Evolutionary conservation across 2,113 vertebrate genomes (phyloP).

Genomic region (Sebastes fasciatus): DNA sequence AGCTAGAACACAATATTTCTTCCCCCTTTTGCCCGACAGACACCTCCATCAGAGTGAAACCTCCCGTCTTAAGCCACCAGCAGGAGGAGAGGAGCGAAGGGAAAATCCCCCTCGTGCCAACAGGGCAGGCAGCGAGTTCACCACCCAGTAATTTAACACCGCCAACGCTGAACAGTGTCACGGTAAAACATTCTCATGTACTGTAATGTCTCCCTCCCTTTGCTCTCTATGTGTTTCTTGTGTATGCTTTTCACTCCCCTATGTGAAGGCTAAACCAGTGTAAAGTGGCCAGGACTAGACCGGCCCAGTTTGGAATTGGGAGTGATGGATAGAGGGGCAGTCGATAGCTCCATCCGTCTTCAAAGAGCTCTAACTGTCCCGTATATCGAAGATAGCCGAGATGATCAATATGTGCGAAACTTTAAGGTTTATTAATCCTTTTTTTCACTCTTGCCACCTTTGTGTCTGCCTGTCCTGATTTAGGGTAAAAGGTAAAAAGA

Average conservation of each 20-base stretch:
- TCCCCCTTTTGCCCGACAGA: constrained; percentile 28
- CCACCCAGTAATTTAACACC: constrained; percentile 68
- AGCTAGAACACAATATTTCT: constrained; percentile 35
- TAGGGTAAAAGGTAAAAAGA: constrained; percentile 28
- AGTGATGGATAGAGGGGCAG: constrained; percentile 32
- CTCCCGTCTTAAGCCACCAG: constrained; percentile 30
- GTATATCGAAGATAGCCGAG: constrained; percentile 14
- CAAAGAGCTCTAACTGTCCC: constrained; percentile 16
- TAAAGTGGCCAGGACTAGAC: constrained; percentile 1
- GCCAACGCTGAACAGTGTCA: constrained; percentile 67
- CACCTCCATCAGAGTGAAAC: constrained; percentile 47
- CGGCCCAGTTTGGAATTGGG: constrained; percentile 24
- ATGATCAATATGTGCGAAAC: constrained; percentile 48
- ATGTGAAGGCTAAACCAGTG: constrained; percentile 24
- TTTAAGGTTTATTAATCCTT: constrained; percentile 50
- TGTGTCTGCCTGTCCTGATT: constrained; percentile 29
- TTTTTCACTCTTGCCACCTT: constrained; percentile 17
- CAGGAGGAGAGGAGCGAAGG: constrained; percentile 23
- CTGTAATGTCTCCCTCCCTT: constrained; percentile 5
- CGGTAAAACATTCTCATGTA: constrained; percentile 58
- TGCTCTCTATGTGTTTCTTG: neutral
- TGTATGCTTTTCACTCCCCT: constrained; percentile 16
- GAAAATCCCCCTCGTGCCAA: constrained; percentile 48
- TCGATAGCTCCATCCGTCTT: neutral
- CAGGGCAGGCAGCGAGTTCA: constrained; percentile 40